These are phyloP conservation scores for Drosophila helvetica DNA, from an alignment of 2,888 invertebrate species.

Conservation along the genomic window DNA sequence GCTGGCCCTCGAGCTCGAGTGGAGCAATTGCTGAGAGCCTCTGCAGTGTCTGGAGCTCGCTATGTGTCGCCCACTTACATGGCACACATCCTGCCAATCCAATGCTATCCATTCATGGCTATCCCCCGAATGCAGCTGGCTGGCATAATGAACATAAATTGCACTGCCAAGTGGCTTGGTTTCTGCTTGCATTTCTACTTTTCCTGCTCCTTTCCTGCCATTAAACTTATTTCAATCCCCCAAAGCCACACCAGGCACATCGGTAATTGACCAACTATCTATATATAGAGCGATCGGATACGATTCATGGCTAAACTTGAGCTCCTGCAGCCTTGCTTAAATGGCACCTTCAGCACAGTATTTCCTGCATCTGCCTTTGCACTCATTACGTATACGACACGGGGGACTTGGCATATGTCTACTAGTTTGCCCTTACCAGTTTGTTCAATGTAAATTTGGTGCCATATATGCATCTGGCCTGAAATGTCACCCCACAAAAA, in stretches of 20 bases:
- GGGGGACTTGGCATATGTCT: neutral
- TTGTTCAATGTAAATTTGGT: neutral
- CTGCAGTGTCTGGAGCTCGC: constrained; percentile 10
- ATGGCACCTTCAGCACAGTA: neutral
- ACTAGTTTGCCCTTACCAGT: neutral
- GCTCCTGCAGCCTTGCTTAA: constrained; percentile 36
- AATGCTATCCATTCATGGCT: neutral
- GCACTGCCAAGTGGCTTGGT: constrained; percentile 31
- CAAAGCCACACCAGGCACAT: neutral
- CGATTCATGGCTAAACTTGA: constrained; percentile 18
- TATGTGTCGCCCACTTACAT: constrained; percentile 8
- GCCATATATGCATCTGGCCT: constrained; percentile 1
- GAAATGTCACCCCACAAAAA: constrained; percentile 25
- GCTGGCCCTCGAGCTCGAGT: constrained; percentile 1
- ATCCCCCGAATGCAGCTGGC: constrained; percentile 21
- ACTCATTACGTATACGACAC: constrained; percentile 33
- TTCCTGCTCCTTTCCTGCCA: neutral
- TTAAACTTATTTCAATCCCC: constrained; percentile 45
- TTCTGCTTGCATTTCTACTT: neutral
- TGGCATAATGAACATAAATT: constrained; percentile 61
- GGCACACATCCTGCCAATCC: constrained; percentile 3
- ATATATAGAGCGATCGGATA: constrained; percentile 5
- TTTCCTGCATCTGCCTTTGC: constrained; percentile 2
- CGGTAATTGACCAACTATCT: constrained; percentile 44
- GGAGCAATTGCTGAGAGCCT: constrained; percentile 15